Evolutionary conservation across 2,888 invertebrate species (phyloP), one percentile per base, ranked within the genome.

Genomic region (Trisateles emortualis): DNA sequence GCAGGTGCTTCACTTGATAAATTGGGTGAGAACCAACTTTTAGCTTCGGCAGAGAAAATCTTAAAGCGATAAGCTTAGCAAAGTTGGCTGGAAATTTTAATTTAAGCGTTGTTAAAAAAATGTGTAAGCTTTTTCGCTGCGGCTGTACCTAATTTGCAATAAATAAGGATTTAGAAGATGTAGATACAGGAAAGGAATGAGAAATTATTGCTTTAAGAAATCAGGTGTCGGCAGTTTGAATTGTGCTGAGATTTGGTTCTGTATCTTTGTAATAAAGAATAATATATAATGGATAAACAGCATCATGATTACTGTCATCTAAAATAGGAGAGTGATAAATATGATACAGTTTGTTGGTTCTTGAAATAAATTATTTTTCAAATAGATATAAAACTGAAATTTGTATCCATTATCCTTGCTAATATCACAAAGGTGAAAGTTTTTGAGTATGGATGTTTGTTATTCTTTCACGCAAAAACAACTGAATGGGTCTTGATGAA

Each of bases 51-150:
- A 43, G 42, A 43, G 50, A 52, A 47, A 56, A 56, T 48, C 51
- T 61, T 68, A 50, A 57, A 53, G 51, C 68, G 66, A 67, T 71
- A 69, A 72, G 68, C 68, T 64, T 39, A 59, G 54, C 29, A 30
- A 52, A 57, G 52, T 61, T 58, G 38, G 51, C 32, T 50, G 19
- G 42, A 56, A 65, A 61, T 61, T 59, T 64, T 61, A 64, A 59
- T 63, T 61, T 54, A 56, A 62, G 51, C 39, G 22, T 13, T 29
- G 40, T 26, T 47, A 47, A 50, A 53, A 55, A 56, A 58, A 51
- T 43, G 50, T 39, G 46, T 51, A 40, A 45, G 33, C 43, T 44
- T 56, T 52, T 30, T 24, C 29, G 26, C 40, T 52, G 44, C 36
- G 41, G 49, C 44, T 39, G 43, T 56, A 48, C 55, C 55, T 55